Evolutionary conservation across 2,113 vertebrate genomes (phyloP), one percentile per base, ranked within the genome.

Genomic region (Hyperopisus bebe): DNA sequence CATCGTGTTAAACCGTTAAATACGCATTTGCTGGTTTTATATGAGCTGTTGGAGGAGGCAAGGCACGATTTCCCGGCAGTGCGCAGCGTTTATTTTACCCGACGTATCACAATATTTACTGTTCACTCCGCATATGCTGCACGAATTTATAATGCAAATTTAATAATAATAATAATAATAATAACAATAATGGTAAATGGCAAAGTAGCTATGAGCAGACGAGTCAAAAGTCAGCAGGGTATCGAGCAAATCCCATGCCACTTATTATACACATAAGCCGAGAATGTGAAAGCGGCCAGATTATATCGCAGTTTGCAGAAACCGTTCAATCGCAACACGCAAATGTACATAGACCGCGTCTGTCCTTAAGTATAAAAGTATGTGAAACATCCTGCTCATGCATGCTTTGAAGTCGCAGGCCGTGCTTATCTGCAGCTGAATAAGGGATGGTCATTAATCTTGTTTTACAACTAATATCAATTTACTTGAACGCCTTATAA

Each of bases 1-100:
- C 96, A 96, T 96, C 42, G 2, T 93, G 2, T 8, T 21, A 70
- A 70, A 46, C 50, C 47, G 2, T 82, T 82, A 84, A 84, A 47
- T 46, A 47, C 42, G 19, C 82, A 84, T 84, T 46, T 47, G 21
- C 39, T 10, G 39, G 39, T 47, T 46, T 10, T 84, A n/a, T 47
- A 13, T 1, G 17, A 44, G 44, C 44, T 21, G 82, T 24, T 3
- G 82, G 77, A 19, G 39, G 10, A 21, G 42, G 19, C 17, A 82
- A 17, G 19, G 77, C 77, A 19, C 31, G 39, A 17, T 44, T 82
- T 44, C 5, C 31, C 17, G 35, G 77, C 17, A 2, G 39, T 10
- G 42, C 77, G 19, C 39, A 42, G 82, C 44, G 39, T n/a, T 24
- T 47, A 84, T 47, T 24, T 80, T 19, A 31, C 62, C n/a, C 62